A percentile compares a stretch with the other conserved stretches of the same genome.
phyloP scores from a whole-genome alignment of 2,113 vertebrate genomes.

The Dendrocopos noguchii region DNA sequence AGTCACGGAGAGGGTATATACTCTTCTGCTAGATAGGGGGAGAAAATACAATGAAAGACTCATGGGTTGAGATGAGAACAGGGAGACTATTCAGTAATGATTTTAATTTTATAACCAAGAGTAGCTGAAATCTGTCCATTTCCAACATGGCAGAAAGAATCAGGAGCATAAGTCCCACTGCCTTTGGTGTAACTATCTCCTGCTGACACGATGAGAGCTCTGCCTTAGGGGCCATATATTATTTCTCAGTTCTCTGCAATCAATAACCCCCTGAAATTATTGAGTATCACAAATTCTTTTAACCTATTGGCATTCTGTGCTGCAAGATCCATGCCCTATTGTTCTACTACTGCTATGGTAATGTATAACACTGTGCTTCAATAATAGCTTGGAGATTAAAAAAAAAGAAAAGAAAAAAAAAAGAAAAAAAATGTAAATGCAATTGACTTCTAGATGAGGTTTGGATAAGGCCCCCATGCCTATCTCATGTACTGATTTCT shows the following conservation, averaged over 20 bases:
- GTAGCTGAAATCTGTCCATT: background rate
- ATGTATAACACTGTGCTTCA: background rate
- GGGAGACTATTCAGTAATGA: too few relatives aligned
- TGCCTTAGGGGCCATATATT: background rate
- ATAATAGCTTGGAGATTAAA: background rate
- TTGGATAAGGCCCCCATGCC: background rate
- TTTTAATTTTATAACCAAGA: background rate
- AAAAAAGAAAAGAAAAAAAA: background rate
- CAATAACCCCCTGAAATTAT: background rate
- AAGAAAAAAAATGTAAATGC: too few relatives aligned
- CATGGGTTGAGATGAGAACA: background rate
- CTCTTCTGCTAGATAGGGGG: too few relatives aligned
- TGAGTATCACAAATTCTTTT: background rate
- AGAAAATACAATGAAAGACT: background rate
- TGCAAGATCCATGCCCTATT: background rate
- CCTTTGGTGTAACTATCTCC: accelerated
- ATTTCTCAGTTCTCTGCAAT: background rate
- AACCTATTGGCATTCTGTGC: background rate
- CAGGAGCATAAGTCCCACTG: background rate
- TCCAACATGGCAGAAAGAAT: background rate
- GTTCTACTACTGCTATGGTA: background rate
- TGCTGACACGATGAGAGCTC: too few relatives aligned
- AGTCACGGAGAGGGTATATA: too few relatives aligned
- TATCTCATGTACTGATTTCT: background rate
- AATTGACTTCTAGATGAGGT: background rate